A percentile compares a stretch with the other conserved stretches of the same genome.
phyloP scores from a whole-genome alignment of 1,140 invertebrate genomes.

The Paraescarpia echinospica region DNA sequence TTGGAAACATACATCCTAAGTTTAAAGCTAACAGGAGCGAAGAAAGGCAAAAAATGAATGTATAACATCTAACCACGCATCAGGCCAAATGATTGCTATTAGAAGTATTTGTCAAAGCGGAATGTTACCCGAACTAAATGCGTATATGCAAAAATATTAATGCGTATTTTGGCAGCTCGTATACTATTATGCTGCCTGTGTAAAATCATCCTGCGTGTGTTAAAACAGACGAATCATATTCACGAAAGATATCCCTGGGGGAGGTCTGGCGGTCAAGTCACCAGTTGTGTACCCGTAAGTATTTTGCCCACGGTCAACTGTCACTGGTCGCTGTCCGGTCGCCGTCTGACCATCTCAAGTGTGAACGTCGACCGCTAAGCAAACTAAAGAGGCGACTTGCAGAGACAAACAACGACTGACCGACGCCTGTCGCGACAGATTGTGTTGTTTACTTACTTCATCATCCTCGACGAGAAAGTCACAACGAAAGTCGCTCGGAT shows the following conservation, averaged over 20 bases:
- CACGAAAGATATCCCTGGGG: not conserved
- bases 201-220: not conserved
- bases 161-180: not conserved
- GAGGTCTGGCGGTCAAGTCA: not conserved
- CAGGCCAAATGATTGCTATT: not conserved
- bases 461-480: not conserved
- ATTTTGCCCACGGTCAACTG: not conserved
- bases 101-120: not conserved
- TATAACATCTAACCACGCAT: not conserved
- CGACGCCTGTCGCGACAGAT: not conserved
- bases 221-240: not conserved
- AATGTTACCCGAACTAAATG: not conserved
- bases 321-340: not conserved
- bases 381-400: not conserved
- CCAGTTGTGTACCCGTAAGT: not conserved
- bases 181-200: not conserved
- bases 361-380: not conserved
- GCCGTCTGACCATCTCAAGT: not conserved
- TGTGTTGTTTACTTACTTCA: not conserved
- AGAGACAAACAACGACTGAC: not conserved
- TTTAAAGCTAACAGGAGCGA: too few relatives aligned
- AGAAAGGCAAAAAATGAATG: not conserved
- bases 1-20: too few relatives aligned
- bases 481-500: not conserved
- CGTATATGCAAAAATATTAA: too few relatives aligned